phyloP scores from a whole-genome alignment of 2,888 invertebrate genomes.

The Drosophila greeni region DNA sequence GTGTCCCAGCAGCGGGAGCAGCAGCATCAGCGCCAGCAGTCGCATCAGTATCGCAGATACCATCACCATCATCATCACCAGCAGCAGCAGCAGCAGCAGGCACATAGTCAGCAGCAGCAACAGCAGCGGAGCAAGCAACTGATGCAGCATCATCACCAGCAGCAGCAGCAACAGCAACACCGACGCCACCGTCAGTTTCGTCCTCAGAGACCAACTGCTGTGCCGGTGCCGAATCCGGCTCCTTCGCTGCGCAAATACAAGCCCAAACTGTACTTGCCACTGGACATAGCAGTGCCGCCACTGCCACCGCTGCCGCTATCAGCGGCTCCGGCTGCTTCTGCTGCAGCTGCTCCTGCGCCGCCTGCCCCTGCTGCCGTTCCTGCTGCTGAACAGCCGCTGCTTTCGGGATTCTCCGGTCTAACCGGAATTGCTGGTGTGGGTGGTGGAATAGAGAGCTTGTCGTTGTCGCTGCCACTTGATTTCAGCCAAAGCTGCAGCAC shows the following conservation, averaged over 20 bases:
- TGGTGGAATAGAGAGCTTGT: conserved; percentile 35
- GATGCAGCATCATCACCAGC: conserved; percentile 34
- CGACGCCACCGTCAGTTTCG: conserved; percentile 39
- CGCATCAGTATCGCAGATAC: conserved; percentile 39
- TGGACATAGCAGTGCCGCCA: conserved; percentile 59
- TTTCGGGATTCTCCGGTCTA: conserved; percentile 2
- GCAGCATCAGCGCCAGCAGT: conserved; percentile 35
- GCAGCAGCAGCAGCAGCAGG: conserved; percentile 9
- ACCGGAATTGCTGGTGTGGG: conserved; percentile 11
- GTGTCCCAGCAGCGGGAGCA: conserved; percentile 43
- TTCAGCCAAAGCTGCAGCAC: conserved; percentile 49
- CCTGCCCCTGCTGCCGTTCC: conserved; percentile 1
- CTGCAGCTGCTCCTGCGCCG: conserved; percentile 4
- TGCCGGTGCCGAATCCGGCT: conserved; percentile 11
- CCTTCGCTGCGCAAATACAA: conserved; percentile 45
- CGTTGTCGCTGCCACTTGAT: conserved; percentile 59
- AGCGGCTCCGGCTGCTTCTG: background rate
- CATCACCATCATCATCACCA: conserved; percentile 43
- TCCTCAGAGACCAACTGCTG: conserved; percentile 11
- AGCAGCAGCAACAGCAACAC: conserved; percentile 27
- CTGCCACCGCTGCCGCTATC: conserved; percentile 42
- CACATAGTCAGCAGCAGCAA: conserved; percentile 19
- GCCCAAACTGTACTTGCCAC: conserved; percentile 54
- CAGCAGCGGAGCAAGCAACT: conserved; percentile 29
- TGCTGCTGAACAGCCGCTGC: conserved; percentile 20